A percentile compares a stretch with the other conserved stretches of the same genome.
phyloP scores from a whole-genome alignment of 2,888 invertebrate genomes.

The Polyommatus icarus region DNA sequence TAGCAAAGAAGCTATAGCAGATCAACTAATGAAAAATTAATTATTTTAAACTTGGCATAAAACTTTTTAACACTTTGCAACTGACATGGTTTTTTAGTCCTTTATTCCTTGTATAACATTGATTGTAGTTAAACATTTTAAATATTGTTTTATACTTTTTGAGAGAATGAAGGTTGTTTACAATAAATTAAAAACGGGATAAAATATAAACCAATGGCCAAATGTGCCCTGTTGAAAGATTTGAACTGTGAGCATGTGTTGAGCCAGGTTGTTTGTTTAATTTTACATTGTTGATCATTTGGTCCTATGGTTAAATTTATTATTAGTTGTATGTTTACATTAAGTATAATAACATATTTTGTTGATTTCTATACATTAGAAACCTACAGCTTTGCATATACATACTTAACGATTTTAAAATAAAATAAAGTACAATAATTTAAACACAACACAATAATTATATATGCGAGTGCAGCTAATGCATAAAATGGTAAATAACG shows the following conservation, averaged over 20 bases:
- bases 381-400: neutral
- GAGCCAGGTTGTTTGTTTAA: slow-evolving; percentile 10
- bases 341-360: neutral
- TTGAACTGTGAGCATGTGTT: slow-evolving; percentile 7
- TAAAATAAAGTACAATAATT: neutral
- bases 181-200: neutral
- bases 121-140: neutral
- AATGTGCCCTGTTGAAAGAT: neutral
- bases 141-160: neutral
- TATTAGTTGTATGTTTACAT: neutral
- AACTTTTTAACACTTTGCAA: neutral
- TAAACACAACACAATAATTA: neutral
- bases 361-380: neutral
- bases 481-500: slow-evolving; percentile 40
- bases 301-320: neutral
- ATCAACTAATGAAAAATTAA: neutral
- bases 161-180: neutral
- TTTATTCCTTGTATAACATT: neutral
- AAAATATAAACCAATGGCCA: slow-evolving; percentile 12
- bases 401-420: neutral
- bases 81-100: neutral
- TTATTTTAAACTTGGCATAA: neutral
- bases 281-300: slow-evolving; percentile 19
- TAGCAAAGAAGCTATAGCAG: neutral
- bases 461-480: neutral